Evolutionary conservation across 2,888 invertebrate species (phyloP), one percentile per base, ranked within the genome.

Genomic region (Hymenopus coronatus): DNA sequence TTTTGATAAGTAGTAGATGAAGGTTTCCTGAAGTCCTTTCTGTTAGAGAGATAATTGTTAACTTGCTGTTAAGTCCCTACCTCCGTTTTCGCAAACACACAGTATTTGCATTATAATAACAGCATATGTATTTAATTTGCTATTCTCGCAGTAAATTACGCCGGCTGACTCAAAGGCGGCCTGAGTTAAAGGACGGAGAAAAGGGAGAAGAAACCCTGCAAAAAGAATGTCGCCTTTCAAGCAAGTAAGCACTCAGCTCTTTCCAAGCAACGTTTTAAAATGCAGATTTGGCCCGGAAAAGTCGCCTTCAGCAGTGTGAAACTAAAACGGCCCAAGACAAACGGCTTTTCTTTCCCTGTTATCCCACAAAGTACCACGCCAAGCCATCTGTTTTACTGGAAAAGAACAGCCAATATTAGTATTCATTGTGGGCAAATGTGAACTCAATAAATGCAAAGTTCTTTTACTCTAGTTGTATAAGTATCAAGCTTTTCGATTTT

Each of bases 261-360:
- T 25, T 14, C 54, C 28, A 33, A 28, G 85, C 40, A 40, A 28
- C 30, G 82, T 83, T 88, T 83, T 88, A 82, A 83, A 88, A 82
- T 82, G 88, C 83, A 83, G 86, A 86, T 86, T 86, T 27, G 28
- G 85, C n/a, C 46, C 40, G 85, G 85, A 20, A 85, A 40, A 46
- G 84, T 84, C n/a, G 46, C 40, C 40, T 40, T 46, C 84, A 84
- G 84, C 84, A 40, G 84, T n/a, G 8, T 8, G 12, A 40, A 40
- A 40, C 46, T 40, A 84, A 84, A 84, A 84, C 40, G 40, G n/a
- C 33, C 15, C 33, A 40, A 6, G 40, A 84, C n/a, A 40, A 84
- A 84, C 25, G 40, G 0, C 40, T 46, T 33, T 84, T 40, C 84
- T 70, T 70, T 70, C 0, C 6, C 20, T 15, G 2, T 70, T 70